Percentiles rank a stretch among this genome's conserved stretches.
These are phyloP conservation scores for Tyrophagus putrescentiae DNA, from an alignment of 1,140 invertebrate species.

Conservation along the genomic window DNA sequence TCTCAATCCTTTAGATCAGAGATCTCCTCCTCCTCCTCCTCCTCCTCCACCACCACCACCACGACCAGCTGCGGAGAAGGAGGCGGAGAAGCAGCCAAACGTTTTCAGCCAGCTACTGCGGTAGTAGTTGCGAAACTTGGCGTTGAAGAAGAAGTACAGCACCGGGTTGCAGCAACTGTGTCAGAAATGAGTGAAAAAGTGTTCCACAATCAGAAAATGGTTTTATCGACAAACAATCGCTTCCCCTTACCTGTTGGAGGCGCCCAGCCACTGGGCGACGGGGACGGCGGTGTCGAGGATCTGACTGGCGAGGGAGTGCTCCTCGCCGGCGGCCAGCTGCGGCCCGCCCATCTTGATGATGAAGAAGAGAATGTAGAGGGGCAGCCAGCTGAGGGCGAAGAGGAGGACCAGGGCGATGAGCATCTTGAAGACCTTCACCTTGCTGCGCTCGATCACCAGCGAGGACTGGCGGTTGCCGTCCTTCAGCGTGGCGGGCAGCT, in stretches of 20 bases:
- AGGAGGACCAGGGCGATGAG: conserved; percentile 37
- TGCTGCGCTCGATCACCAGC: conserved; percentile 30
- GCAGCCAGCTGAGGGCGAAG: conserved; percentile 40
- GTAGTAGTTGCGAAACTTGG: conserved; percentile 62
- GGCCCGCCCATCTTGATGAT: conserved; percentile 41
- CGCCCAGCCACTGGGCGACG: conserved; percentile 86
- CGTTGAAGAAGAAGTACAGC: conserved; percentile 90
- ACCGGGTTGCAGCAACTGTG: conserved; percentile 84
- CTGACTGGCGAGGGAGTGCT: conserved; percentile 47
- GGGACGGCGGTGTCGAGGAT: conserved; percentile 62
- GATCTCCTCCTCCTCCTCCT: neutral
- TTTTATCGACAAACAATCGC: too few species aligned
- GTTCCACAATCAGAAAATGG: too few species aligned
- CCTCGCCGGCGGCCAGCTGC: conserved; percentile 11
- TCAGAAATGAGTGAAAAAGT: too few species aligned
- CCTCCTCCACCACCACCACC: neutral
- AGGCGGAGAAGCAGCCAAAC: conserved; percentile 2
- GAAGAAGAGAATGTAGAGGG: conserved; percentile 38
- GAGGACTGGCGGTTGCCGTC: conserved; percentile 41
- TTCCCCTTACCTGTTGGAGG: conserved; percentile 85
- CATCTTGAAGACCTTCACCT: conserved; percentile 39
- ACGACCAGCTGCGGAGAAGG: neutral
- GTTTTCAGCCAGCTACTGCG: conserved; percentile 41
- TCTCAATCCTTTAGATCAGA: too few species aligned
- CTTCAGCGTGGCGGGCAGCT: conserved; percentile 13